Evolutionary conservation across 2,888 invertebrate species (phyloP), one percentile per base, ranked within the genome.

Genomic region (Megalurothrips usitatus): DNA sequence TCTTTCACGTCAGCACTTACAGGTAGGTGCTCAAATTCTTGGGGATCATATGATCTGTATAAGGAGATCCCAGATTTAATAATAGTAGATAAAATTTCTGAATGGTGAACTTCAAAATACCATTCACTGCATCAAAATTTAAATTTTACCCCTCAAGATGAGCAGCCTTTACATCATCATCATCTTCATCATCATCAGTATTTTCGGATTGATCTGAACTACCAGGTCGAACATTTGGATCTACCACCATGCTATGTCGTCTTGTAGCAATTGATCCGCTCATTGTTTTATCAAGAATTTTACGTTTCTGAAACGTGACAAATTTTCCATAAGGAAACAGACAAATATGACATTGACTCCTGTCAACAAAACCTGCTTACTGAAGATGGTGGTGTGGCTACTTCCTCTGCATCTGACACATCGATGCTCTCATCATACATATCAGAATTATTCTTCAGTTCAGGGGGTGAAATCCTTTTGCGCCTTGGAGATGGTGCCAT

Each of bases 1-100:
- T 98, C 97, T 86, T 95, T 96, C 84, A 97, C 91, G 83, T 98
- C 98, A 0, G 92, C 89, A 1, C 94, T 91, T 80, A 96, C 94
- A 82, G 94, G 91, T 82, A 98, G 88, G 86, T 94, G 92, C 83
- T 95, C 94, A 89, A 93, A 98, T 84, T 94, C 92, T 83, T 92
- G 92, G 1, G 96, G 94, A 87, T 96, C 94, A 87, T 96, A 96
- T 1, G 89, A 88, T 80, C 90, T 87, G 84, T 49, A 85, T 84
- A 82, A 82, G 81, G 75, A 82, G 43, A 63, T 19, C 17, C 10
- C 47, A 58, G 48, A 63, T 26, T 12, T 52, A 23, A 14, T 68
- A 14, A 80, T 48, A 68, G 79, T 8, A n/a, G 17, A 80, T 28
- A 9, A 81, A 8, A 34, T 49, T 52, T 28, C 17, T 48, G 9